Evolutionary conservation across 2,113 vertebrate species (phyloP).

Genomic region (Nymphicus hollandicus): DNA sequence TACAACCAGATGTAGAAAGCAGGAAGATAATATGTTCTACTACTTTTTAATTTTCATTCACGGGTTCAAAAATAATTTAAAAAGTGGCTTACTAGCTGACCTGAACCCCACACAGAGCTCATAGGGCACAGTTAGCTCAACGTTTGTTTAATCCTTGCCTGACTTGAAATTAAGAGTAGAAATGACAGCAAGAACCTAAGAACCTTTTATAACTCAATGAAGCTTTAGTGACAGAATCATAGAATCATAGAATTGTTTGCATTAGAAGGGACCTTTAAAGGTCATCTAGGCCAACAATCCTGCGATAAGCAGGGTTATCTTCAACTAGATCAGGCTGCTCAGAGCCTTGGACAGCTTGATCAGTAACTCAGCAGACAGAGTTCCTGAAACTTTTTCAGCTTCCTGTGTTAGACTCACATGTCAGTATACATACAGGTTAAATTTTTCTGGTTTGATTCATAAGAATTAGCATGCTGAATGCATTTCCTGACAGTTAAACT

Average conservation of each 20-base stretch:
- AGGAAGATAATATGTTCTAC: neutral
- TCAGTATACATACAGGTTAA: neutral
- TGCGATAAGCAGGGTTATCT: neutral
- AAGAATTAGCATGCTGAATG: neutral
- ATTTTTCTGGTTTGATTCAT: neutral
- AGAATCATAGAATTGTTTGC: neutral
- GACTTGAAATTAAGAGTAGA: neutral
- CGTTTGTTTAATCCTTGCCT: neutral
- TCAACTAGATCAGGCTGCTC: neutral
- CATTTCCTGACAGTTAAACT: neutral
- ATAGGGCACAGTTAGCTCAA: neutral
- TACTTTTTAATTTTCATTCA: neutral
- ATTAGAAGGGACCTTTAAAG: neutral
- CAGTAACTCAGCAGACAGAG: neutral
- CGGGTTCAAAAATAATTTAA: neutral
- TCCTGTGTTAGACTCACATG: neutral
- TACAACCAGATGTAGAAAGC: neutral
- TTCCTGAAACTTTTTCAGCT: neutral
- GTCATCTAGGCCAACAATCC: neutral
- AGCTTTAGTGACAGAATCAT: neutral
- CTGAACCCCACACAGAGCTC: neutral
- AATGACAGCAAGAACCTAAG: neutral
- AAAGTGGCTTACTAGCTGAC: neutral
- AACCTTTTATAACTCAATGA: neutral
- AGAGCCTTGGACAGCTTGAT: rapidly evolving